Percentiles rank a stretch among this genome's conserved stretches.
Evolutionary conservation across 92 coral and sea anemone species (phyloP).

Genomic region (Umimayanthus kanabou): DNA sequence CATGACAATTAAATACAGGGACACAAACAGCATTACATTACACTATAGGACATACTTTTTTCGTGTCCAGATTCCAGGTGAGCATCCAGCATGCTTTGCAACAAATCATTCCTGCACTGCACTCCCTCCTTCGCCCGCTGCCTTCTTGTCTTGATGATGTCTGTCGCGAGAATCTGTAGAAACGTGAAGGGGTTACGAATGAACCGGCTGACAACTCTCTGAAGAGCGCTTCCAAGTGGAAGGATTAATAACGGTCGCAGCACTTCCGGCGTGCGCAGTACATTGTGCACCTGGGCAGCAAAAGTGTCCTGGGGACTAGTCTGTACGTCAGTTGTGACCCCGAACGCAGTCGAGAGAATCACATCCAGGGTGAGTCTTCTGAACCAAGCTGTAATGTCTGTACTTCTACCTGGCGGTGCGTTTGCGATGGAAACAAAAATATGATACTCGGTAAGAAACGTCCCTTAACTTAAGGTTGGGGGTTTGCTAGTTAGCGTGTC

Average conservation of each 20-base stretch:
- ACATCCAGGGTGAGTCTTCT: constrained; percentile 25
- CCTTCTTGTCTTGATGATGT: constrained; percentile 27
- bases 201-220: constrained; percentile 30
- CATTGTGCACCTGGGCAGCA: constrained; percentile 9
- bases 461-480: no score
- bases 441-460: no score
- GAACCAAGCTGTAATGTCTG: constrained; percentile 32
- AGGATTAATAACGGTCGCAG: constrained; percentile 12
- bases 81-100: constrained; percentile 34
- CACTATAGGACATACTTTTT: background rate
- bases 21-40: background rate
- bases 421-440: background rate
- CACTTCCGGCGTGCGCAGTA: constrained; percentile 31
- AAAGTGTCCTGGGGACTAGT: constrained; percentile 18
- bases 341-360: constrained; percentile 27
- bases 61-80: constrained; percentile 18
- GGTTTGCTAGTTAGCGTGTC: no score
- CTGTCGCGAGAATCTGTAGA: constrained; percentile 12
- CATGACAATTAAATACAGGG: background rate
- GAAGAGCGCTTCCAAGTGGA: constrained; percentile 28
- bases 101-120: constrained; percentile 18
- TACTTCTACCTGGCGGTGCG: constrained; percentile 32
- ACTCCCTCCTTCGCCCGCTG: constrained; percentile 8
- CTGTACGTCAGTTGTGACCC: constrained; percentile 29
- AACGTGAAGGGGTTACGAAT: constrained; percentile 30